Evolutionary conservation across 2,888 invertebrate genomes (phyloP).

Genomic region (Busseola fusca): DNA sequence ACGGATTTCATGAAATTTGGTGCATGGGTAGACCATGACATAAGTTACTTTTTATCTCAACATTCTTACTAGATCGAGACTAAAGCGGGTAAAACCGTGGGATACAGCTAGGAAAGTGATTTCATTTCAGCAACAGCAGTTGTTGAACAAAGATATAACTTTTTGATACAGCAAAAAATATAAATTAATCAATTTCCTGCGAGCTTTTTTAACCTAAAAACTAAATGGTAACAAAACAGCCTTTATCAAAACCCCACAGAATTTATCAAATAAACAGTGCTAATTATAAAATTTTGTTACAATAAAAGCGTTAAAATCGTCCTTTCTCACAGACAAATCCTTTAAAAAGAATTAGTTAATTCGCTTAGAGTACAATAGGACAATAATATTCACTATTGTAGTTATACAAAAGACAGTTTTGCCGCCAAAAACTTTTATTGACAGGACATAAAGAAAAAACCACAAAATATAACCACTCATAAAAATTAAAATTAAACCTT

Average conservation of each 20-base stretch:
- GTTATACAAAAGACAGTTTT: conserved; percentile 69
- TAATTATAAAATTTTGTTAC: conserved; percentile 62
- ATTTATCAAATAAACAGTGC: conserved; percentile 60
- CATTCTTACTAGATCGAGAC: neutral
- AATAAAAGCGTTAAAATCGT: conserved; percentile 65
- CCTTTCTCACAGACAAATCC: conserved; percentile 65
- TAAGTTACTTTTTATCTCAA: neutral
- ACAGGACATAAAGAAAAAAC: conserved; percentile 59
- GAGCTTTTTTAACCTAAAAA: neutral
- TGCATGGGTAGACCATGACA: neutral
- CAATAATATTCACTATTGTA: conserved; percentile 68
- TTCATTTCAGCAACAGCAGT: neutral
- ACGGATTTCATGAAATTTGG: neutral
- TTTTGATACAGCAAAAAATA: neutral
- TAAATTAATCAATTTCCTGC: conserved; percentile 6
- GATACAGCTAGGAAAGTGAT: neutral
- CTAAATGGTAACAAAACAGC: conserved; percentile 4
- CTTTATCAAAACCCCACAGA: conserved; percentile 40
- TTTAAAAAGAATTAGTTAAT: conserved; percentile 70
- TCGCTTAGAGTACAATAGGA: conserved; percentile 66
- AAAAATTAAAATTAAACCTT: conserved; percentile 14
- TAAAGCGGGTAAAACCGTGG: neutral
- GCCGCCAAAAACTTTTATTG: conserved; percentile 70
- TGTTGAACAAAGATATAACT: neutral
- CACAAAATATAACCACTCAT: conserved; percentile 10